Evolutionary conservation across 2,113 vertebrate genomes (phyloP).

Genomic region (Patagioenas fasciata): DNA sequence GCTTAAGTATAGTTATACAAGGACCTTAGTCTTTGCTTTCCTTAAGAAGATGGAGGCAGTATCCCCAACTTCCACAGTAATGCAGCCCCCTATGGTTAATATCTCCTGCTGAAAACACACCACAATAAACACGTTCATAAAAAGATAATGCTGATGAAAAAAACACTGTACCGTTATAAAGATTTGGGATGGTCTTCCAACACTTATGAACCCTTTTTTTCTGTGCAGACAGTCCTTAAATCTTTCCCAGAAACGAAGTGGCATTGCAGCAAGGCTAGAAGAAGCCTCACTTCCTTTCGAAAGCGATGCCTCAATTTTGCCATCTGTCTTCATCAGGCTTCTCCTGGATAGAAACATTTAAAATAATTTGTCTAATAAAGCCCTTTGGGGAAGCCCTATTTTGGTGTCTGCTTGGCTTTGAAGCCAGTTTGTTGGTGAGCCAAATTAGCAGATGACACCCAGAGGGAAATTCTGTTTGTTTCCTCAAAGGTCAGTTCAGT

Average conservation of each 20-base stretch:
- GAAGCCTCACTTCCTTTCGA: neutral
- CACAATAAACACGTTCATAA: neutral
- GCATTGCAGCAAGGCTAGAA: neutral
- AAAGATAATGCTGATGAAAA: neutral
- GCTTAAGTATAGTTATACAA: neutral
- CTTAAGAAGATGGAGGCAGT: neutral
- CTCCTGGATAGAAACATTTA: neutral
- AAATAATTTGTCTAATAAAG: conserved; percentile 27
- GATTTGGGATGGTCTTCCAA: neutral
- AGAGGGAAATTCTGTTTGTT: conserved; percentile 21
- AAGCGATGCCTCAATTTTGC: neutral
- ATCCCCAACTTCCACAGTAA: neutral
- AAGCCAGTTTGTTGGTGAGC: conserved; percentile 5
- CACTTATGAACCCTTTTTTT: neutral
- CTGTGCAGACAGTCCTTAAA: neutral
- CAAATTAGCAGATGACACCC: conserved; percentile 59
- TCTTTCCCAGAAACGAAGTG: neutral
- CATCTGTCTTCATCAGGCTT: conserved; percentile 42
- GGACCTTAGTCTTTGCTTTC: neutral
- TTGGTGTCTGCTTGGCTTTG: neutral
- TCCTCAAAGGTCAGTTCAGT: conserved; percentile 56
- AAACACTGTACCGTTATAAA: fast-evolving
- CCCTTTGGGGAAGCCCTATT: neutral
- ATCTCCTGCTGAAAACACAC: neutral
- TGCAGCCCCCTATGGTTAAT: neutral